phyloP scores from a whole-genome alignment of 1,140 invertebrate species.

The Hesperophylax magnus region DNA sequence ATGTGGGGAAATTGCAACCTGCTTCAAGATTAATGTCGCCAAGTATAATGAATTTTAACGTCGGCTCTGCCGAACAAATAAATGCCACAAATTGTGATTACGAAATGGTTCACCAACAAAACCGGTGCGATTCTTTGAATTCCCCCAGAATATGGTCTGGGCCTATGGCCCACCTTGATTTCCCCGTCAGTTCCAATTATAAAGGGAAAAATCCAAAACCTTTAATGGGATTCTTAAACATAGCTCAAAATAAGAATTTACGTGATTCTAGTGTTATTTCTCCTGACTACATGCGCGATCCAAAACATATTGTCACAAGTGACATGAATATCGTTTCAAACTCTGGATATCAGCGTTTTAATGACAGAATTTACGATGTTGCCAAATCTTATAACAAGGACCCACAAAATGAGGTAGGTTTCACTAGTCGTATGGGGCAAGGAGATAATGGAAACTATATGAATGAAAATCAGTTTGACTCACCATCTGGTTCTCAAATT shows the following conservation, averaged over 20 bases:
- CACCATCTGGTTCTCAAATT: not conserved
- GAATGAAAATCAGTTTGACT: not conserved
- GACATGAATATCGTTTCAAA: not conserved
- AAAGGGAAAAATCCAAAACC: conserved; percentile 52
- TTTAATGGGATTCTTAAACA: conserved; percentile 7
- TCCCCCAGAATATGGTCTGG: not conserved
- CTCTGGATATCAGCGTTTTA: not conserved
- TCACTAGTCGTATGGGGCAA: no score
- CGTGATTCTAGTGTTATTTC: not conserved
- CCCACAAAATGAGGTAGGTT: no score
- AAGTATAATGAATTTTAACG: conserved; percentile 3
- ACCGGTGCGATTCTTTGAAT: not conserved
- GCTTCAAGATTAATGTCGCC: not conserved
- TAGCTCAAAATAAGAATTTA: not conserved
- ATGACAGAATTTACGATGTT: no score
- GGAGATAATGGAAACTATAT: not conserved
- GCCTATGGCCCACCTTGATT: conserved; percentile 40
- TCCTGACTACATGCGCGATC: not conserved
- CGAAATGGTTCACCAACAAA: not conserved
- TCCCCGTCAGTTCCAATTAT: conserved; percentile 52
- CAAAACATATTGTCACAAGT: not conserved
- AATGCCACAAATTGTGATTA: not conserved
- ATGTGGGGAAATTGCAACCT: no score
- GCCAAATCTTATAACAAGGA: no score
- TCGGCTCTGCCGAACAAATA: not conserved